Evolutionary conservation across 2,797 vertebrate genomes (phyloP).

Genomic region (Mionectes olivaceus): DNA sequence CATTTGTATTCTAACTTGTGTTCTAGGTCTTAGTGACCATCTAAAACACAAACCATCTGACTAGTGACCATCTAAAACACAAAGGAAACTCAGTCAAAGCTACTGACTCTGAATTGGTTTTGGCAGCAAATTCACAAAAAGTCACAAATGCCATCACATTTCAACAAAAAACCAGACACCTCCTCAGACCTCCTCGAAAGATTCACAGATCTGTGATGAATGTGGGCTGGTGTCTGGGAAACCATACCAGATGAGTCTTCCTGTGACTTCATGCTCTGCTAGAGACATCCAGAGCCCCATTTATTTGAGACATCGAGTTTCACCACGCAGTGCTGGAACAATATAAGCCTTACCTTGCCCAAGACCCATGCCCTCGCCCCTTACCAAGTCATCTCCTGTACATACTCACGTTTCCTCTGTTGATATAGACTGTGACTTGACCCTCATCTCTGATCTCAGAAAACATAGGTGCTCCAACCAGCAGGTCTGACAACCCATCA

Average conservation of each 20-base stretch:
- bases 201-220: background rate
- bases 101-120: background rate
- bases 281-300: background rate
- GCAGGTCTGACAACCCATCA: constrained; percentile 95
- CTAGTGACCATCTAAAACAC: constrained; percentile 34
- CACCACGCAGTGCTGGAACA: background rate
- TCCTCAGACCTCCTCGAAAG: background rate
- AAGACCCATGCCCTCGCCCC: background rate
- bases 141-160: constrained; percentile 23
- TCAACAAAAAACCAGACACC: constrained; percentile 3
- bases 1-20: background rate
- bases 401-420: constrained; percentile 95
- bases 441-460: constrained; percentile 96
- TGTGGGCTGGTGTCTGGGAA: background rate
- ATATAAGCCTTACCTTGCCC: background rate
- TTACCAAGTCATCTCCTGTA: background rate
- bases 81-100: constrained; percentile 27
- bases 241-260: background rate
- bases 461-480: constrained; percentile 98
- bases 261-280: background rate
- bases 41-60: constrained; percentile 18
- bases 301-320: background rate
- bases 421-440: constrained; percentile 95
- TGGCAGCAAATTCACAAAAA: constrained; percentile 12
- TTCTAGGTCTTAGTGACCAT: background rate